Evolutionary conservation across 2,888 invertebrate species (phyloP).

Genomic region (Amphiduros pacificus): DNA sequence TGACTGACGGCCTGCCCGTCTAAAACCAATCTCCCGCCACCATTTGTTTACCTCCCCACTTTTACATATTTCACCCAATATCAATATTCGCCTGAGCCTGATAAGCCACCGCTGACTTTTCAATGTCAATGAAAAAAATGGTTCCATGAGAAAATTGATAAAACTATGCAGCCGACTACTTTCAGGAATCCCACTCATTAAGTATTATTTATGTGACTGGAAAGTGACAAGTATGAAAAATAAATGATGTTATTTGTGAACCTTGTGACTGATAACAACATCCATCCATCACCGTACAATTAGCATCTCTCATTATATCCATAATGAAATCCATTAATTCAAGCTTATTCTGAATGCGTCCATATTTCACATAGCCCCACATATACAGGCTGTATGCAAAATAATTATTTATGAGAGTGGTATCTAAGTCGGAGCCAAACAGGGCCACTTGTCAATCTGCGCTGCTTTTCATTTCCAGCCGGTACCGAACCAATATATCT

Average conservation of each 20-base stretch:
- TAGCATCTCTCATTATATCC: slow-evolving; percentile 18
- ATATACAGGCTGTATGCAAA: not conserved
- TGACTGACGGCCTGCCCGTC: no score
- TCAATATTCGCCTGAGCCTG: no score
- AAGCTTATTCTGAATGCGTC: not conserved
- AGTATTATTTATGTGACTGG: slow-evolving; percentile 48
- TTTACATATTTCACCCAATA: no score
- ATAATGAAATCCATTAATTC: slow-evolving; percentile 18
- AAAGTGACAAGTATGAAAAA: slow-evolving; percentile 53
- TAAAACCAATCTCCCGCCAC: no score
- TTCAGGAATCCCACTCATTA: slow-evolving; percentile 36
- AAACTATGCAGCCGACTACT: slow-evolving; percentile 6
- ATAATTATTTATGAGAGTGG: slow-evolving; percentile 15
- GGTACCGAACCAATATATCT: slow-evolving; percentile 32
- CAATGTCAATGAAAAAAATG: no score
- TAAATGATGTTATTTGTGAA: slow-evolving; percentile 54
- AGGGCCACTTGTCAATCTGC: slow-evolving; percentile 14
- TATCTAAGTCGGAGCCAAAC: not conserved
- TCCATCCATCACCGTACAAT: slow-evolving; percentile 51
- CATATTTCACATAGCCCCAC: not conserved
- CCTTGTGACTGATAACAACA: slow-evolving; percentile 48
- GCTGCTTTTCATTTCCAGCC: slow-evolving; percentile 18
- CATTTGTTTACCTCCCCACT: no score
- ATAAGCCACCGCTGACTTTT: no score
- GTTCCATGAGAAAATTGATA: slow-evolving; percentile 4